phyloP scores from a whole-genome alignment of 2,888 invertebrate genomes.

The Pristionchus japonicus region DNA sequence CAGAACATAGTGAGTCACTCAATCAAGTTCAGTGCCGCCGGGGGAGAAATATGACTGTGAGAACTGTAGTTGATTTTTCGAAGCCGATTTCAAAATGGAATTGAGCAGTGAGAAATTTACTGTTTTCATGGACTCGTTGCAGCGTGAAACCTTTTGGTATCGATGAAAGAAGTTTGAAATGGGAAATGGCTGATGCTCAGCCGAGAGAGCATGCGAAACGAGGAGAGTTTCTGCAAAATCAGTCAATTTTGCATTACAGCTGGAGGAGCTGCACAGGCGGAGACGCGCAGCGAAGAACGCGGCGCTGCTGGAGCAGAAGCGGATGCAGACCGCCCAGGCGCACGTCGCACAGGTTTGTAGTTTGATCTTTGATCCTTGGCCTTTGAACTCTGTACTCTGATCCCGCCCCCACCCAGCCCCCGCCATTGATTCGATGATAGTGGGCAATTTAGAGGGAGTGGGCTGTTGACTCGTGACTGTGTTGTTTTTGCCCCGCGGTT shows the following conservation, averaged over 20 bases:
- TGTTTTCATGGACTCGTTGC: no score
- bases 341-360: slow-evolving; percentile 40
- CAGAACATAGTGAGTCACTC: neutral
- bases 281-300: slow-evolving; percentile 81
- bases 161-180: no score
- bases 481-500: neutral
- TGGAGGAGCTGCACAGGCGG: slow-evolving; percentile 87
- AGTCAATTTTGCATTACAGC: slow-evolving; percentile 79
- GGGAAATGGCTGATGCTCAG: neutral
- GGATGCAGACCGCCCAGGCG: slow-evolving; percentile 59
- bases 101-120: no score
- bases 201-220: neutral
- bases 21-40: neutral
- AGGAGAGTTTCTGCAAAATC: neutral
- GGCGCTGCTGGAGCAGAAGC: slow-evolving; percentile 81
- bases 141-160: no score
- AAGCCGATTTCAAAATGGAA: no score
- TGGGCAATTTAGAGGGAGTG: neutral
- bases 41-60: no score
- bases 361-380: slow-evolving; percentile 37
- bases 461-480: neutral
- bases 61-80: neutral
- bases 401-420: neutral
- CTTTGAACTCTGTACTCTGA: neutral
- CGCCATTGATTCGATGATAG: neutral